A percentile compares a stretch with the other conserved stretches of the same genome.
Conservation (phyloP, 2,888 invertebrate species). For the Drosophila mimica region DNA sequence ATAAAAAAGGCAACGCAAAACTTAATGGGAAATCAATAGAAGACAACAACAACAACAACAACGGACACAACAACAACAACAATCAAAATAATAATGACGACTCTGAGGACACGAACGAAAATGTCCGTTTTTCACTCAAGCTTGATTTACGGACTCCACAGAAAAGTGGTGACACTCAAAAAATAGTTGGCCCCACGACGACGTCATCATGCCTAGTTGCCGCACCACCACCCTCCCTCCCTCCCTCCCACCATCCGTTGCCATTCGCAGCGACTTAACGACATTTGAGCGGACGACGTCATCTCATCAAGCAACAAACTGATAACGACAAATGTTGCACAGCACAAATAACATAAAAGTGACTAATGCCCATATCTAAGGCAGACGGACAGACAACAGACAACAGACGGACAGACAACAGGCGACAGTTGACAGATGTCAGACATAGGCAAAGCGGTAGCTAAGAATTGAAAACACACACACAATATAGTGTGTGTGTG, state of each 20-base stretch:
- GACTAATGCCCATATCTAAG: slow-evolving; percentile 40
- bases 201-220: background rate
- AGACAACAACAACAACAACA: slow-evolving; percentile 1
- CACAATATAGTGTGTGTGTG: background rate
- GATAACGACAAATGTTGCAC: slow-evolving; percentile 32
- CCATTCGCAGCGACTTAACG: background rate
- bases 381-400: slow-evolving; percentile 2
- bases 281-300: slow-evolving; percentile 26
- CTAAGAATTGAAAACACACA: background rate
- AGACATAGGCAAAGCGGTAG: background rate
- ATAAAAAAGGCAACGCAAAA: slow-evolving; percentile 64
- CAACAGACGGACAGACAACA: background rate
- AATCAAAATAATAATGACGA: slow-evolving; percentile 21
- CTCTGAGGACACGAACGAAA: slow-evolving; percentile 18
- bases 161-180: slow-evolving; percentile 2
- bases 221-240: background rate
- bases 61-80: background rate
- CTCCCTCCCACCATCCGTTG: background rate
- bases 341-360: slow-evolving; percentile 18
- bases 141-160: slow-evolving; percentile 37
- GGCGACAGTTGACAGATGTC: background rate
- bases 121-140: slow-evolving; percentile 6
- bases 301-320: slow-evolving; percentile 17
- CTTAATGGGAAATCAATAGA: slow-evolving; percentile 72
- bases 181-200: background rate